These are phyloP conservation scores for Turritopsis rubra DNA, from an alignment of 30 jellyfish, hydroid and myxozoan genomes.

Conservation along the genomic window DNA sequence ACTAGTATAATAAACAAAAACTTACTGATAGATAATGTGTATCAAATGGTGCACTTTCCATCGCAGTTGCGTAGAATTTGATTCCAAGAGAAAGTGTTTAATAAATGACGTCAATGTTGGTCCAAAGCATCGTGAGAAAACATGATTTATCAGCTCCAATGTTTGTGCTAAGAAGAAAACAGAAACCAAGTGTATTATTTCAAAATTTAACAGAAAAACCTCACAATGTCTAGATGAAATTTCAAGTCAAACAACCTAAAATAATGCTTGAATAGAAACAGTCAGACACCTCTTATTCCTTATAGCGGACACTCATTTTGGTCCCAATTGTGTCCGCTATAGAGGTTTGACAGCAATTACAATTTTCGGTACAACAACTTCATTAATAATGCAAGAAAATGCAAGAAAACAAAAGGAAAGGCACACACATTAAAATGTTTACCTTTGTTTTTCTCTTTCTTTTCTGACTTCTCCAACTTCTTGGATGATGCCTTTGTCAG, in stretches of 20 bases:
- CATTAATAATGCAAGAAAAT: no score
- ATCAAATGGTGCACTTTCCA: slow-evolving; percentile 86
- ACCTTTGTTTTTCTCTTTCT: slow-evolving; percentile 27
- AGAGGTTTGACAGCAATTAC: no score
- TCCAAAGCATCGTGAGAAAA: slow-evolving; percentile 67
- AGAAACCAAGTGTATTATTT: no score
- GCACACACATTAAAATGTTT: not conserved
- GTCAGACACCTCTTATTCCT: no score
- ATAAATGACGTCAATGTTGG: slow-evolving; percentile 44
- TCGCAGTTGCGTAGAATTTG: slow-evolving; percentile 76
- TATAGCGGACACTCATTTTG: no score
- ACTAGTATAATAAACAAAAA: not conserved
- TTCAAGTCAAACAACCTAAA: no score
- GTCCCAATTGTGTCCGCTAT: no score
- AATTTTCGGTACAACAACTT: no score
- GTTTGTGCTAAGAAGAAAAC: slow-evolving; percentile 12
- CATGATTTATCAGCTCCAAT: slow-evolving; percentile 34
- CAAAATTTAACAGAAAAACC: not conserved
- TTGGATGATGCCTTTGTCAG: slow-evolving; percentile 29
- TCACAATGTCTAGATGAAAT: not conserved
- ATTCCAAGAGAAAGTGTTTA: slow-evolving; percentile 65
- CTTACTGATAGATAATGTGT: slow-evolving; percentile 68
- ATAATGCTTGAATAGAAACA: no score
- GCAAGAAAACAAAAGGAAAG: not conserved
- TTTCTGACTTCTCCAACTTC: slow-evolving; percentile 18